Evolutionary conservation across 2,888 invertebrate genomes (phyloP).

Genomic region (Eristalinus sepulchralis): DNA sequence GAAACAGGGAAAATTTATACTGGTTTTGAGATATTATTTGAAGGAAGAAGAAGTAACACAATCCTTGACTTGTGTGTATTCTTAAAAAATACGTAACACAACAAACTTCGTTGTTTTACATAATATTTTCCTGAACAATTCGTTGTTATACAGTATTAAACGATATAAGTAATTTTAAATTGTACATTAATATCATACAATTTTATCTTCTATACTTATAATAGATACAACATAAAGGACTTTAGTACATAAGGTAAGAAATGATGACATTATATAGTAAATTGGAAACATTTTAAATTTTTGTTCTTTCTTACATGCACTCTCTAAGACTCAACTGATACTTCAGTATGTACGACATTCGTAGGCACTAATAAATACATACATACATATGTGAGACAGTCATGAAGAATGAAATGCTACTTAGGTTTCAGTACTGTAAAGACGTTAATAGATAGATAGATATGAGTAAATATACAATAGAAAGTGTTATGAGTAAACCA

Average conservation of each 20-base stretch:
- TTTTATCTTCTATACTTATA: too few relatives aligned
- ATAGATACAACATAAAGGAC: too few relatives aligned
- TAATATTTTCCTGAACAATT: too few relatives aligned
- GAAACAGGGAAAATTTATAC: too few relatives aligned
- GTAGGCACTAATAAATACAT: slow-evolving; percentile 5
- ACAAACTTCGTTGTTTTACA: too few relatives aligned
- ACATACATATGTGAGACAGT: background rate
- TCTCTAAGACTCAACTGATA: slow-evolving; percentile 1
- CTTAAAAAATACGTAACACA: too few relatives aligned
- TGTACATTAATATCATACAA: too few relatives aligned
- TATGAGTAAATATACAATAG: slow-evolving; percentile 23
- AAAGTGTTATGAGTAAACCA: slow-evolving; percentile 5
- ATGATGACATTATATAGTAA: background rate
- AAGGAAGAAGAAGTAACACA: too few relatives aligned
- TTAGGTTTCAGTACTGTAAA: background rate
- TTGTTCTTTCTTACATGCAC: slow-evolving; percentile 38
- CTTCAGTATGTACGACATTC: background rate
- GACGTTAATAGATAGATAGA: background rate
- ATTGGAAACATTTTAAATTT: background rate
- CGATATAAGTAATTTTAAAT: too few relatives aligned
- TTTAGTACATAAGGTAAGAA: background rate
- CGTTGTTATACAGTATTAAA: too few relatives aligned
- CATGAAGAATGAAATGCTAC: background rate
- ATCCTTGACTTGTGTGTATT: too few relatives aligned
- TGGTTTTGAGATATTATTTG: too few relatives aligned